phyloP scores from a whole-genome alignment of 2,888 invertebrate species.

The Balanococcus diminutus region DNA sequence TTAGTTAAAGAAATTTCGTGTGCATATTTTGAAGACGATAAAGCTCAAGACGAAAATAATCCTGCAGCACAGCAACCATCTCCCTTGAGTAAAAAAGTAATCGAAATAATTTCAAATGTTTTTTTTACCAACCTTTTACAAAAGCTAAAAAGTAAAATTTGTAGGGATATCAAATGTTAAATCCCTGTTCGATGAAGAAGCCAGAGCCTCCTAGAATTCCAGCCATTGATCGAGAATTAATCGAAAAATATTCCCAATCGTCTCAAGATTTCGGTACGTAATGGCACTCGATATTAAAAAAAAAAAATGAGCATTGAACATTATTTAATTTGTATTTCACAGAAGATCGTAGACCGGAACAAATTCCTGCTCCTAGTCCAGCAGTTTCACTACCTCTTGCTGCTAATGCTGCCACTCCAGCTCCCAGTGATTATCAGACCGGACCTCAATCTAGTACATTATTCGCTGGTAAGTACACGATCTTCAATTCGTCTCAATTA shows the following conservation, averaged over 20 bases:
- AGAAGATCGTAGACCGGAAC: not conserved
- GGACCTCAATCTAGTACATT: not conserved
- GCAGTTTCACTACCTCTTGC: not conserved
- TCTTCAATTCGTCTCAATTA: not conserved
- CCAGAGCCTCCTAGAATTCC: not conserved
- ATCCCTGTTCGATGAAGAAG: not conserved
- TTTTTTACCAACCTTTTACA: not conserved
- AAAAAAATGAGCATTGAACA: not conserved
- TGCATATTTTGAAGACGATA: constrained; percentile 37
- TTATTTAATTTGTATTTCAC: not conserved
- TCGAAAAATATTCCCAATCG: constrained; percentile 51
- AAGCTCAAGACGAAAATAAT: constrained; percentile 27
- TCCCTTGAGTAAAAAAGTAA: constrained; percentile 57
- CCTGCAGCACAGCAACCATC: constrained; percentile 54
- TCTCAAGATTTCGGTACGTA: constrained; percentile 16
- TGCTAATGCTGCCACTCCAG: not conserved
- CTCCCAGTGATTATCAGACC: not conserved
- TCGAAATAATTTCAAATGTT: not conserved
- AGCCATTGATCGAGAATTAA: constrained; percentile 16
- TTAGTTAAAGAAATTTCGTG: constrained; percentile 67
- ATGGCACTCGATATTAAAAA: not conserved
- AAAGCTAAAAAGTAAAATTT: not conserved
- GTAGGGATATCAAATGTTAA: constrained; percentile 49
- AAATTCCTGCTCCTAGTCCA: not conserved
- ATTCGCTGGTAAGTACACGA: not conserved